Base-by-base conservation (phyloP, 2,888 invertebrate species). In the Oscheius sp. region DNA sequence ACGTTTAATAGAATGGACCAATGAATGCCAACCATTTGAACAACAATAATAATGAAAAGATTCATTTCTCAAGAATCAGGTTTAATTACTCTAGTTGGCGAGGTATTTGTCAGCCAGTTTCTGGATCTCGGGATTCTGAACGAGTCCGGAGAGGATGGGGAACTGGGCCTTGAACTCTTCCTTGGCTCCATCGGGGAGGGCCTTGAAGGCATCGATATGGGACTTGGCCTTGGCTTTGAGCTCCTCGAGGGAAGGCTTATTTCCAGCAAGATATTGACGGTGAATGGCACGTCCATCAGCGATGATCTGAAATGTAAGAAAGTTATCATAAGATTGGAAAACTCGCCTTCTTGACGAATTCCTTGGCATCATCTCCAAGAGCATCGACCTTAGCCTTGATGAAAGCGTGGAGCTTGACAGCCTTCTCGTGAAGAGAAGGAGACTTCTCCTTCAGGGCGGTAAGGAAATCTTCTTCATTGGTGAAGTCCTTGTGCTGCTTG, bases 81-180 rank as follows among this genome's bases (percentile, higher is more conserved):
- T 54, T 54, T 32, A 41, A 59, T 59, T 20, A n/a, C 59, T 24
- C 12, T 32, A 64, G 50, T 64, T 51, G 24, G 22, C 26, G 65
- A 65, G 20, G 65, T 56, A 65, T 32, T 65, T 65, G 26, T 65
- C 65, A 28, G 47, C 47, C 17, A 65, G 44, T 24, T 28, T 44
- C 56, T 65, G 54, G 56, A 65, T 45, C 65, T 65, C 32, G 28
- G 30, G 33, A 36, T 65, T 49, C 38, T 54, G 38, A 36, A 45
- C 30, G 67, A 83, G 72, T 45, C 67, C 70, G 71, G 83, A 79
- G 68, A 84, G 74, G 69, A 84, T 82, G 67, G 83, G 83, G 82
- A 84, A 73, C 51, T 81, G 45, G 9, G 22, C 33, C 69, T 74
- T 71, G 81, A 77, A 78, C 50, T 80, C 68, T 47, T 56, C 73